Evolutionary conservation across 2,888 invertebrate species (phyloP).

Genomic region (Tetragonisca angustula): DNA sequence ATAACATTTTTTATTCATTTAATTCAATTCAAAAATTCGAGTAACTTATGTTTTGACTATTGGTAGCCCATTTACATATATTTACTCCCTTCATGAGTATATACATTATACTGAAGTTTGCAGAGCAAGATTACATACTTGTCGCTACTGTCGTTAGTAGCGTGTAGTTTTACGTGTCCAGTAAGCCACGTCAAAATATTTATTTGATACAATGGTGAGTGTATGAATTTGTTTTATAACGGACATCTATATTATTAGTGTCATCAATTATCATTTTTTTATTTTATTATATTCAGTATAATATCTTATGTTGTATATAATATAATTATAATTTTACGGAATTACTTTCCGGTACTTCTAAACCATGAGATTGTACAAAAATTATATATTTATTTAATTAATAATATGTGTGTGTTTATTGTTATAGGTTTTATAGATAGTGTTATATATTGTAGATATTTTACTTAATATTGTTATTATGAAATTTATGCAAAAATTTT

Average conservation of each 20-base stretch:
- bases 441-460: not conserved
- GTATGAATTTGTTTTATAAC: not conserved
- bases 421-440: no score
- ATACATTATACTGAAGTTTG: slow-evolving; percentile 32
- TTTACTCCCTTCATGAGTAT: slow-evolving; percentile 4
- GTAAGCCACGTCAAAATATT: slow-evolving; percentile 58
- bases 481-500: not conserved
- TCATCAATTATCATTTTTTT: not conserved
- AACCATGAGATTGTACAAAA: not conserved
- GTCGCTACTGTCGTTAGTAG: not conserved
- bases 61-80: slow-evolving; percentile 16
- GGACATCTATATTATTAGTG: not conserved
- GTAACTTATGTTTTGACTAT: slow-evolving; percentile 36
- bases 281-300: not conserved
- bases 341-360: not conserved
- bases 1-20: not conserved
- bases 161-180: slow-evolving; percentile 34
- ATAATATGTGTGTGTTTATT: not conserved
- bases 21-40: slow-evolving; percentile 7
- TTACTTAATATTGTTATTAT: not conserved
- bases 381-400: not conserved
- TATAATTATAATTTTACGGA: not conserved
- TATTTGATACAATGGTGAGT: slow-evolving; percentile 55
- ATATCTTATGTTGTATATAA: not conserved
- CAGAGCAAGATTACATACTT: not conserved